phyloP scores from a whole-genome alignment of 1,140 invertebrate species.

The Glomeris maerens region DNA sequence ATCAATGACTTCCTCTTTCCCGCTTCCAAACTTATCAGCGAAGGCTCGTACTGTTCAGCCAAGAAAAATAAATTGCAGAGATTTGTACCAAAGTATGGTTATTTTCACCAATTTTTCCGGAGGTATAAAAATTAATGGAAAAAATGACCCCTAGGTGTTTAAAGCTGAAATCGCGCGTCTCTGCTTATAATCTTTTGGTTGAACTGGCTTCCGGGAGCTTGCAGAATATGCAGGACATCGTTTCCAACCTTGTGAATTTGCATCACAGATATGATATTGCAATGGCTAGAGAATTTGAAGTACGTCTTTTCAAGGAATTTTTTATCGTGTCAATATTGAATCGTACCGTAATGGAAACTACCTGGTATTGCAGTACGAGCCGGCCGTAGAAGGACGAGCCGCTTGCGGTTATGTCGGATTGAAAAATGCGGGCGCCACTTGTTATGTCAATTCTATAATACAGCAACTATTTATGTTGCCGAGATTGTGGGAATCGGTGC shows the following conservation, averaged over 20 bases:
- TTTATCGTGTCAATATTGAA: not conserved
- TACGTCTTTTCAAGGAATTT: constrained; percentile 16
- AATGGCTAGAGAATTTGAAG: constrained; percentile 38
- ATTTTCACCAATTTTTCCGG: no score
- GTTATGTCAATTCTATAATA: constrained; percentile 47
- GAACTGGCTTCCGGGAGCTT: constrained; percentile 30
- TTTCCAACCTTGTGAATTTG: constrained; percentile 32
- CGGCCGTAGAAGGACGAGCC: constrained; percentile 36
- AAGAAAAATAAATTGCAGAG: no score
- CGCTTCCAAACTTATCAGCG: constrained; percentile 34
- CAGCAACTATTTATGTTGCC: constrained; percentile 43
- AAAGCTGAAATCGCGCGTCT: constrained; percentile 30
- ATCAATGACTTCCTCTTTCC: constrained; percentile 38
- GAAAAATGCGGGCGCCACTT: constrained; percentile 47
- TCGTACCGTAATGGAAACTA: not conserved
- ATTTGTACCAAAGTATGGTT: no score
- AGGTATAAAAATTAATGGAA: no score
- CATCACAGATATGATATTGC: constrained; percentile 35
- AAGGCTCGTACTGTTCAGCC: constrained; percentile 23
- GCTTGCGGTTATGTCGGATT: constrained; percentile 41
- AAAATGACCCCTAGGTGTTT: constrained; percentile 34
- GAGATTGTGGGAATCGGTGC: constrained; percentile 35
- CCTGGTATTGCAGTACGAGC: constrained; percentile 31
- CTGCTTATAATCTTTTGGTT: constrained; percentile 35
- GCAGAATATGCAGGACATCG: constrained; percentile 30